A percentile compares a stretch with the other conserved stretches of the same genome.
These are phyloP conservation scores for Megamerina dolium DNA, from an alignment of 2,888 invertebrate genomes.

Conservation along the genomic window DNA sequence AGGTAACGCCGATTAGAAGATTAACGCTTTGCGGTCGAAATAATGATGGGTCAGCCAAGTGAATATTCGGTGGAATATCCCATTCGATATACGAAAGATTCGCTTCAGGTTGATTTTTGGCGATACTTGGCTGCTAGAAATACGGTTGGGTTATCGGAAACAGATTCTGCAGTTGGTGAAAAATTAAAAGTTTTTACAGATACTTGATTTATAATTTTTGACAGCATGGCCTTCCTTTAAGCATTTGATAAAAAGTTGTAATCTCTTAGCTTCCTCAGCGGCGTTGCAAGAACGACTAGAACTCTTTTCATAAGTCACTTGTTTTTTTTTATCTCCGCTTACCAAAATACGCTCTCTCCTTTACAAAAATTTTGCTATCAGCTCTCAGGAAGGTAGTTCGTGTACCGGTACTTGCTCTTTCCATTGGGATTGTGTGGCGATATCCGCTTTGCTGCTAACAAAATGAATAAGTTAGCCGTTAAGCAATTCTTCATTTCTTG, in stretches of 20 bases:
- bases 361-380: neutral
- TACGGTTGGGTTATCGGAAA: too few relatives aligned
- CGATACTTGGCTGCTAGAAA: conserved; percentile 20
- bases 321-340: neutral
- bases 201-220: too few relatives aligned
- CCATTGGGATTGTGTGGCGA: too few relatives aligned
- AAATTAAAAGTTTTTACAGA: too few relatives aligned
- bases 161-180: too few relatives aligned
- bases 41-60: conserved; percentile 15
- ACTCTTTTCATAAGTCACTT: neutral
- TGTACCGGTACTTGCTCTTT: too few relatives aligned
- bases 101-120: conserved; percentile 19
- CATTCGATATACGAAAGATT: conserved; percentile 10
- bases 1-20: conserved; percentile 9
- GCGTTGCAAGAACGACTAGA: too few relatives aligned
- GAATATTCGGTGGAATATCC: conserved; percentile 7
- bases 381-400: too few relatives aligned
- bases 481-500: too few relatives aligned
- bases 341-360: neutral
- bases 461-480: too few relatives aligned
- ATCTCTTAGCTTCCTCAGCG: conserved; percentile 11
- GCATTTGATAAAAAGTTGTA: conserved; percentile 12
- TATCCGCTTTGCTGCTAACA: too few relatives aligned
- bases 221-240: conserved; percentile 2
- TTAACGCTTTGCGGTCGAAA: conserved; percentile 7